Evolutionary conservation across 1,140 invertebrate species (phyloP).

Genomic region (Acromyrmex echinatior): DNA sequence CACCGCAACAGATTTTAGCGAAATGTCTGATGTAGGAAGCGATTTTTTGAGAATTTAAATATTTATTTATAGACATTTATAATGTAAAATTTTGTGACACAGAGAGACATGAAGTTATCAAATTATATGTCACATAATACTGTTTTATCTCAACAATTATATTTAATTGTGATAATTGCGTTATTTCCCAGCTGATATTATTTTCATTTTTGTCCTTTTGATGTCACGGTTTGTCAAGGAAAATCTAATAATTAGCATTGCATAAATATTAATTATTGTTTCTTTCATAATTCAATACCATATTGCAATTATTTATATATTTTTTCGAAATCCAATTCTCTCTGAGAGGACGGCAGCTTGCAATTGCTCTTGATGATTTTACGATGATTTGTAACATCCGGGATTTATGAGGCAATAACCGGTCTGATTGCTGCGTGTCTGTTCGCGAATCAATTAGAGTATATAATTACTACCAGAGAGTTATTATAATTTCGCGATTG

Average conservation of each 20-base stretch:
- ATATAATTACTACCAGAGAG: constrained; percentile 47
- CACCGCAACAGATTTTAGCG: background rate
- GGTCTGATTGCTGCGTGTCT: constrained; percentile 22
- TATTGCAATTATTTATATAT: constrained; percentile 27
- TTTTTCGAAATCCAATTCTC: constrained; percentile 27
- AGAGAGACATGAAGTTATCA: constrained; percentile 22
- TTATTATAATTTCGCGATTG: constrained; percentile 44
- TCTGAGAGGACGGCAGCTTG: background rate
- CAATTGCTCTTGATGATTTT: constrained; percentile 22
- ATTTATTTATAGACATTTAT: constrained; percentile 21
- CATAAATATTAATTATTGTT: constrained; percentile 37
- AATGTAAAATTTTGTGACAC: background rate
- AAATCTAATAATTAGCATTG: constrained; percentile 41
- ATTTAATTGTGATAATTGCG: constrained; percentile 40
- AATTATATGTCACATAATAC: constrained; percentile 34
- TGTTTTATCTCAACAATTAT: constrained; percentile 47
- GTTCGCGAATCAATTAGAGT: constrained; percentile 43
- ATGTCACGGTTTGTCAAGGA: constrained; percentile 32
- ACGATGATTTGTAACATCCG: constrained; percentile 37
- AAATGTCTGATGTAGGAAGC: background rate
- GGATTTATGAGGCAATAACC: constrained; percentile 39
- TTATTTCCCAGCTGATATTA: constrained; percentile 30
- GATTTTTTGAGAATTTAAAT: constrained; percentile 16
- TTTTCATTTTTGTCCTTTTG: constrained; percentile 46
- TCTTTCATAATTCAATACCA: constrained; percentile 46